Conservation (phyloP, 2,888 invertebrate genomes). For the Agrochola litura region DNA sequence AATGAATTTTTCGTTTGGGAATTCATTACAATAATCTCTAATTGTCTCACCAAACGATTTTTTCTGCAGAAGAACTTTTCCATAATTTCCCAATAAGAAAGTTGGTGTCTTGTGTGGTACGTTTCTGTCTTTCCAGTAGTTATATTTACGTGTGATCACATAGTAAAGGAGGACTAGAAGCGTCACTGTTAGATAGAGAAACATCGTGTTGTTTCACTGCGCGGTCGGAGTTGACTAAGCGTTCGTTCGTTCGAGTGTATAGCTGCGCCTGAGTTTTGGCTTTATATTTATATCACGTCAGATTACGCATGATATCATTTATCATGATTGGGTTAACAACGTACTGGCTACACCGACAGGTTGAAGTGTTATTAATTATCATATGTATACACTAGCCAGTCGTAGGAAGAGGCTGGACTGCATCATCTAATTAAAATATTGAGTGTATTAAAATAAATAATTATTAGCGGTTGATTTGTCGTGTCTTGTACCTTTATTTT, state of each 20-base stretch:
- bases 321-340: not conserved
- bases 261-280: not conserved
- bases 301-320: not conserved
- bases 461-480: too few species aligned
- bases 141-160: constrained; percentile 60
- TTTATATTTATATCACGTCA: constrained; percentile 21
- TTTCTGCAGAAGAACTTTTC: constrained; percentile 64
- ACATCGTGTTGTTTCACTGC: constrained; percentile 43
- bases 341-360: too few species aligned
- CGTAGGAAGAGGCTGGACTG: too few species aligned
- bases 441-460: too few species aligned
- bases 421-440: too few species aligned
- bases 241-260: not conserved
- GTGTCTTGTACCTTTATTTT: not conserved
- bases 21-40: constrained; percentile 68
- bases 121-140: constrained; percentile 71
- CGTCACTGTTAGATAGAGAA: constrained; percentile 29
- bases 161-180: constrained; percentile 43
- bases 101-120: constrained; percentile 64
- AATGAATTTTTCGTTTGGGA: constrained; percentile 71
- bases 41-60: constrained; percentile 52
- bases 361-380: too few species aligned
- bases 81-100: constrained; percentile 72
- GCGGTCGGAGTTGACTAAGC: constrained; percentile 19
- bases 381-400: too few species aligned